Base-by-base conservation (phyloP, 2,888 invertebrate genomes). In the Rhopalosiphum nymphaeae region DNA sequence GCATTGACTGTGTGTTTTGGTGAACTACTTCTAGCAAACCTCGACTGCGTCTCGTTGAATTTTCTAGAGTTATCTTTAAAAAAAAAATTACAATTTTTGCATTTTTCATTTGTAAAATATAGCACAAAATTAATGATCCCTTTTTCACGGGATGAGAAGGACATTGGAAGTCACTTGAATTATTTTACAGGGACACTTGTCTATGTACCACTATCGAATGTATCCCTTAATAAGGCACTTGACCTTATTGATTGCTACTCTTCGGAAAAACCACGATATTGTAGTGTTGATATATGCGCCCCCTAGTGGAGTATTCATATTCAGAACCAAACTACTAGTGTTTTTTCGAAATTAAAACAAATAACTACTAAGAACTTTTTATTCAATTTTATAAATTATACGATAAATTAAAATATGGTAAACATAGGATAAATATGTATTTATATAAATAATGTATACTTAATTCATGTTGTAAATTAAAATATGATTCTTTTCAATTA, bases 171-270 rank as follows among this genome's bases (percentile, higher is more conserved):
- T 53, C 93, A 93, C 89, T 87, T 87, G 87, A 88, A 88, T 92
- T 87, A 92, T 92, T 92, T 67, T 87, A 91, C 49, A 4, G 92
- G 42, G 36, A 88, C 61, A 56, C 93, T 89, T 93, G 78, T 89
- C 89, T 56, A n/a, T 78, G 78, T 91, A 91, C 91, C 78, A 44
- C 42, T 90, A 67, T 90, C 90, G 86, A 87, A 92, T 91, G 84
- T 46, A 53, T 92, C 92, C 57, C 57, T 91, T 57, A 86, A 92
- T 57, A 87, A 89, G 89, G n/a, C 53, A 93, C 78, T 93, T 89
- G 93, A 93, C 89, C 89, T 84, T 89, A 89, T 93, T 67, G 89
- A 89, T 89, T 89, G 93, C n/a, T n/a, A 89, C 89, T n/a, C 89
- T 78, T 84, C n/a, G 56, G 46, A 92, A 93, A 78, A 89, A 53